These are phyloP conservation scores for Platygyra sinensis DNA, from an alignment of 64 coral and sea anemone species.

Conservation along the genomic window DNA sequence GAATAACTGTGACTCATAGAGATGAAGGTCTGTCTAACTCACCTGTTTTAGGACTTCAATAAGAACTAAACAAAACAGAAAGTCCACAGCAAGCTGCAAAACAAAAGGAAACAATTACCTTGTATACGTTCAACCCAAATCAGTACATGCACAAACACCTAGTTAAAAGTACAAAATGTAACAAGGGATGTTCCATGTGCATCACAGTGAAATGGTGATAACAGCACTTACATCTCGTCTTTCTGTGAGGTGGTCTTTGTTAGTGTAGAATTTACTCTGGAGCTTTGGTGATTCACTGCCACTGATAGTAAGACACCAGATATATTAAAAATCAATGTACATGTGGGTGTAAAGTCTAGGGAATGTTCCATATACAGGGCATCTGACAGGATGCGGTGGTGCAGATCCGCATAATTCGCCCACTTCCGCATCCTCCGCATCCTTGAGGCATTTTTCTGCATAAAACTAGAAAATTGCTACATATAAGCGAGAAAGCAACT, in stretches of 20 bases:
- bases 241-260: constrained; percentile 86
- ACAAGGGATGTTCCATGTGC: neutral
- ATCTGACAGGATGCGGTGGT: too few species aligned
- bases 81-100: constrained; percentile 96
- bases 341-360: neutral
- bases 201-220: neutral
- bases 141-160: neutral
- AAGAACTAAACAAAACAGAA: constrained; percentile 94
- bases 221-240: constrained; percentile 90
- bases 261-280: too few species aligned
- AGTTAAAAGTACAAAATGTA: neutral
- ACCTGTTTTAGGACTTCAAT: constrained; percentile 99
- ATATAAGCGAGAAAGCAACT: too few species aligned
- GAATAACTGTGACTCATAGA: too few species aligned
- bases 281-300: constrained; percentile 88
- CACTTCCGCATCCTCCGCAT: too few species aligned
- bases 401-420: too few species aligned
- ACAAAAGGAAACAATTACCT: neutral
- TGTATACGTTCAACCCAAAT: neutral
- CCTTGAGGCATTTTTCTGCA: too few species aligned
- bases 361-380: too few species aligned
- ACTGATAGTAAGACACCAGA: constrained; percentile 40
- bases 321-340: neutral
- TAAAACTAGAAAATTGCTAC: too few species aligned
- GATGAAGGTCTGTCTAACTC: neutral